Conservation (phyloP, 2,888 invertebrate species). For the Lasioglossum malachurum region DNA sequence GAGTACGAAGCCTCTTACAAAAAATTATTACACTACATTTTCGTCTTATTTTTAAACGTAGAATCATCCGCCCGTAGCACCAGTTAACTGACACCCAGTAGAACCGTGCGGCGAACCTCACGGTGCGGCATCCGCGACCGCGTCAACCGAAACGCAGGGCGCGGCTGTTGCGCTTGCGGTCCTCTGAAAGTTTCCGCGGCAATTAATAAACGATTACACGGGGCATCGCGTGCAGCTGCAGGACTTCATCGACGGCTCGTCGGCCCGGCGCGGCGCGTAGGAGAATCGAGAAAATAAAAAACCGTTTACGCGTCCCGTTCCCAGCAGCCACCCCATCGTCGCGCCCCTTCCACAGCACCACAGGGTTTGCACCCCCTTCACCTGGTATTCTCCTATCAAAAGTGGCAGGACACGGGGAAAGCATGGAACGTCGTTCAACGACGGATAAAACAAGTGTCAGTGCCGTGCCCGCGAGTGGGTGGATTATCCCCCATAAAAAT, state of each 20-base stretch:
- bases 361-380: neutral
- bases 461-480: slow-evolving; percentile 61
- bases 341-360: neutral
- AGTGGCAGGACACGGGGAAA: slow-evolving; percentile 57
- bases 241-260: slow-evolving; percentile 38
- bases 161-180: neutral
- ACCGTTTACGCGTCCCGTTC: slow-evolving; percentile 66
- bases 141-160: neutral
- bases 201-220: slow-evolving; percentile 66
- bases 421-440: slow-evolving; percentile 63
- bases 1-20: too few relatives aligned
- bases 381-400: slow-evolving; percentile 48
- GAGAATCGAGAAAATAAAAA: slow-evolving; percentile 66
- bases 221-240: slow-evolving; percentile 43
- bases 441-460: slow-evolving; percentile 72
- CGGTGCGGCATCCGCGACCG: neutral
- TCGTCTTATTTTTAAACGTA: neutral
- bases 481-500: slow-evolving; percentile 73
- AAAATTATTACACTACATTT: neutral
- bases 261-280: slow-evolving; percentile 31
- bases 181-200: slow-evolving; percentile 15
- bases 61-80: neutral
- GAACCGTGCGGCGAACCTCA: neutral
- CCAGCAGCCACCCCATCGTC: slow-evolving; percentile 10
- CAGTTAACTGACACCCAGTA: neutral